A percentile compares a stretch with the other conserved stretches of the same genome.
Conservation (phyloP, 2,888 invertebrate species). For the Tachystola acroxantha region DNA sequence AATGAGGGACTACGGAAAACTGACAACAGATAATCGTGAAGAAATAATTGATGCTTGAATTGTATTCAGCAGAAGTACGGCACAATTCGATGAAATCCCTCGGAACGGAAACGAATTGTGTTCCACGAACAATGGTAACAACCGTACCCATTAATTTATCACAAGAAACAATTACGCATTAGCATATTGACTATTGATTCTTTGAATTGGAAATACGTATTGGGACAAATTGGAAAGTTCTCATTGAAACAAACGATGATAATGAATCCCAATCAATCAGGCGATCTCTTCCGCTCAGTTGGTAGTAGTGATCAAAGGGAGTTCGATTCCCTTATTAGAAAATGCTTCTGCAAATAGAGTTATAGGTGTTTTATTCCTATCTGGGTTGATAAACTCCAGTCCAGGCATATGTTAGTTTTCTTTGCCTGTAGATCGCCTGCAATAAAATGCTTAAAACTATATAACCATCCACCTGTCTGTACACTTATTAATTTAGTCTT, state of each 20-base stretch:
- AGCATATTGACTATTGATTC: slow-evolving; percentile 12
- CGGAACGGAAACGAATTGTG: background rate
- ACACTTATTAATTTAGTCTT: no score
- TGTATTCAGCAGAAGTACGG: background rate
- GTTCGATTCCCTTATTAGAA: no score
- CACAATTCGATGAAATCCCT: background rate
- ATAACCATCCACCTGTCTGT: no score
- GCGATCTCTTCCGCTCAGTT: no score
- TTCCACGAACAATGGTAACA: slow-evolving; percentile 1
- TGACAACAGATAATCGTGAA: background rate
- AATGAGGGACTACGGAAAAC: background rate
- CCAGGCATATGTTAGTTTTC: no score
- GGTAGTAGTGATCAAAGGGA: no score
- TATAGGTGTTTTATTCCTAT: no score
- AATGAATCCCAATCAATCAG: no score
- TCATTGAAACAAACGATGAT: background rate
- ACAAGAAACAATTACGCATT: slow-evolving; percentile 15
- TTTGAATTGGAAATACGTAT: slow-evolving; percentile 5
- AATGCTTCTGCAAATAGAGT: no score
- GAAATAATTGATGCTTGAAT: slow-evolving; percentile 3
- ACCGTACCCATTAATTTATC: slow-evolving; percentile 6
- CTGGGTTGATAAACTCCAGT: no score
- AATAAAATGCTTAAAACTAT: no score
- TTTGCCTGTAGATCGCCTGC: no score
- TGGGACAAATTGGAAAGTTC: background rate